Evolutionary conservation across 2,888 invertebrate genomes (phyloP), one percentile per base, ranked within the genome.

Genomic region (Lomographa bimaculata): DNA sequence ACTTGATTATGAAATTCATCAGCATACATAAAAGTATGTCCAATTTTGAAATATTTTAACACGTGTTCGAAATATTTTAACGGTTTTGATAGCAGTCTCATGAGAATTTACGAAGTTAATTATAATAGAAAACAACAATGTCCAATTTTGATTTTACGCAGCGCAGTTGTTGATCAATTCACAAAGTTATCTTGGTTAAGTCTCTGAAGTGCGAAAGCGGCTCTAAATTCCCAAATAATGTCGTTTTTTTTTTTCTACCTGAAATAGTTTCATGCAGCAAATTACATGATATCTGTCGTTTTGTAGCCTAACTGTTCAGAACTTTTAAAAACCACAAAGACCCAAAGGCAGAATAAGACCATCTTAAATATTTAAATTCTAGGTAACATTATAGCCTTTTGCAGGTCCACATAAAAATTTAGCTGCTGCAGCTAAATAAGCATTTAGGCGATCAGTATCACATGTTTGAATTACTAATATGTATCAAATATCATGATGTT

Each of bases 331-430:
- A 18, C 2, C 2, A 18, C 18, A 2, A 18, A 3, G 2, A 18
- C 2, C 2, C 18, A 6, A 18, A 26, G 5, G 4, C 14, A 14
- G 4, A 14, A 14, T 2, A 14, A 4, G 4, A 14, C 14, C 4
- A 4, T 4, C 14, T 14, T 14, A 14, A 14, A 14, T 4, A 14
- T 14, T 4, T 14, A 2, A 14, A 14, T 14, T 14, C 14, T 14
- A 2, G 14, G 14, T 4, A 25, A 11, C 34, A 34, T 34, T 10
- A 29, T 29, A 4, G 19, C 29, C 29, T 29, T 29, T n/a, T 29
- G 20, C 2, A 29, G 19, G 8, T 34, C 25, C 16, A 18, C 34
- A 5, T 24, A 33, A 21, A 20, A 14, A n/a, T n/a, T 14, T 3
- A 14, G 3, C 14, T 14, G 2, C 14, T 14, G 2, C 3, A 14